Evolutionary conservation across 2,888 invertebrate genomes (phyloP).

Genomic region (Hypomecis atomaria): DNA sequence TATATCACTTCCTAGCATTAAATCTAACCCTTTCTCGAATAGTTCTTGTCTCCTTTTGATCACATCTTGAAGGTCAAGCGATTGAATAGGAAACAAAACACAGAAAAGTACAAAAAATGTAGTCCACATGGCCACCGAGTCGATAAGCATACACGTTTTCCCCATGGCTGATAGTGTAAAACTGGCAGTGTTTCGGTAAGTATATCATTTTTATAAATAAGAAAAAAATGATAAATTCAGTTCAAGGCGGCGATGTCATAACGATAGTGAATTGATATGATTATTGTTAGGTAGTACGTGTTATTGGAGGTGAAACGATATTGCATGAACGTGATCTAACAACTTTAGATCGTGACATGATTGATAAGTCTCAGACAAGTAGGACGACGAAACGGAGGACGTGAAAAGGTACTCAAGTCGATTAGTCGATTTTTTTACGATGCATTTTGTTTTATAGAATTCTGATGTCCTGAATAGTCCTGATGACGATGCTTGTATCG

Average conservation of each 20-base stretch:
- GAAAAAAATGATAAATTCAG: slow-evolving; percentile 25
- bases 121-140: slow-evolving; percentile 50
- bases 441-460: too few species aligned
- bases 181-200: slow-evolving; percentile 21
- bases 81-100: slow-evolving; percentile 30
- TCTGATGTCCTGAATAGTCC: too few species aligned
- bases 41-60: slow-evolving; percentile 69
- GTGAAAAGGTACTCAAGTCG: too few species aligned
- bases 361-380: neutral
- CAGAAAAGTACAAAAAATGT: slow-evolving; percentile 40
- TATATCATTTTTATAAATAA: slow-evolving; percentile 21
- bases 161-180: slow-evolving; percentile 13
- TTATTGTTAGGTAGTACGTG: neutral
- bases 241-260: slow-evolving; percentile 47
- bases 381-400: too few species aligned
- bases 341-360: neutral
- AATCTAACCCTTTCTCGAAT: slow-evolving; percentile 74
- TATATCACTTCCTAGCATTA: slow-evolving; percentile 82
- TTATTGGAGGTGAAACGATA: slow-evolving; percentile 19
- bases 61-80: slow-evolving; percentile 41
- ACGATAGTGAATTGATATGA: slow-evolving; percentile 40
- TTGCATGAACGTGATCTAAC: slow-evolving; percentile 3
- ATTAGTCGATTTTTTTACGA: too few species aligned
- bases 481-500: too few species aligned
- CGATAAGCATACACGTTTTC: neutral